Evolutionary conservation across 2,113 vertebrate species (phyloP).

Genomic region (Malurus cyaneus): DNA sequence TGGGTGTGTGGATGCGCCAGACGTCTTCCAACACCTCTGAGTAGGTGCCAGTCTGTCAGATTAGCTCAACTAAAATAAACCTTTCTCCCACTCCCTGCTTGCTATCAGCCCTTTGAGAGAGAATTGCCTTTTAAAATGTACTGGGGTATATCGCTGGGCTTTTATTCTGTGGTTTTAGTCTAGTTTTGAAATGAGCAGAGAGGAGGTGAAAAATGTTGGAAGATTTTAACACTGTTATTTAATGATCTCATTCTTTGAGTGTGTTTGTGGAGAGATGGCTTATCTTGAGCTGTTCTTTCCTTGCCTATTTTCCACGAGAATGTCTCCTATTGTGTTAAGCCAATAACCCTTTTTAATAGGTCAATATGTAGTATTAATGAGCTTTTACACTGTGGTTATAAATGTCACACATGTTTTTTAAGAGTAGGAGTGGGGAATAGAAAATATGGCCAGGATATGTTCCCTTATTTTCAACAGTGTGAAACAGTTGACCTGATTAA

Average conservation of each 20-base stretch:
- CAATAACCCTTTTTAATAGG: slow-evolving; percentile 46
- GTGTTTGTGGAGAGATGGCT: neutral
- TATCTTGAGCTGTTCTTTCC: neutral
- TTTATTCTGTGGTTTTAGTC: neutral
- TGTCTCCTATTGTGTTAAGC: slow-evolving; percentile 16
- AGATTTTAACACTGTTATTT: neutral
- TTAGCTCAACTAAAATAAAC: slow-evolving; percentile 56
- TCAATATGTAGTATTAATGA: slow-evolving; percentile 3
- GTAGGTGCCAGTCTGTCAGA: slow-evolving; percentile 59
- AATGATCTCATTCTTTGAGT: slow-evolving; percentile 6
- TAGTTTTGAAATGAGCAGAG: slow-evolving; percentile 32
- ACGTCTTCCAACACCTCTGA: slow-evolving; percentile 44
- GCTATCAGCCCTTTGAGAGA: slow-evolving; percentile 10
- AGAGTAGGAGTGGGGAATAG: neutral
- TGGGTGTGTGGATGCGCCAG: slow-evolving; percentile 35
- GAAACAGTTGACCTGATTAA: neutral
- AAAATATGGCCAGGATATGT: slow-evolving; percentile 15
- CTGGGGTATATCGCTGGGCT: neutral
- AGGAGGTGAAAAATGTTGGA: neutral
- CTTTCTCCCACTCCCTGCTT: slow-evolving; percentile 36
- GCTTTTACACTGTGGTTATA: neutral
- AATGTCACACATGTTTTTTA: neutral
- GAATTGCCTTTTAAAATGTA: slow-evolving; percentile 7
- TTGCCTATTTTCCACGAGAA: neutral
- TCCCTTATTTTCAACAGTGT: neutral